Conservation (phyloP, 1,140 invertebrate species). For the Drosophila nigrodunni region DNA sequence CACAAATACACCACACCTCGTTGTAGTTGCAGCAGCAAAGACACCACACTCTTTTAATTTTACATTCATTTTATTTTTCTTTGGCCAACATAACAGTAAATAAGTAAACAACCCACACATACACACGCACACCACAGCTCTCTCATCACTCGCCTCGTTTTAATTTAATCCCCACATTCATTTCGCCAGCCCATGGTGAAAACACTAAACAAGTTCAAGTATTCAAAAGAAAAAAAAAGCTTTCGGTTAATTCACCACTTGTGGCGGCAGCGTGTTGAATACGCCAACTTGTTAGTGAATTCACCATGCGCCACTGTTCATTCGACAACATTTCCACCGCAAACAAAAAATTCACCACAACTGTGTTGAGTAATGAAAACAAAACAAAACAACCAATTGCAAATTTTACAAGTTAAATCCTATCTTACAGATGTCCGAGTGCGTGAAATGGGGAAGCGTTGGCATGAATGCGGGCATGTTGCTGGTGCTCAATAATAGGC, state of each 20-base stretch:
- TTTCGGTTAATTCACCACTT: too few relatives aligned
- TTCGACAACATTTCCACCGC: background rate
- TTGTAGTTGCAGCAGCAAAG: constrained; percentile 61
- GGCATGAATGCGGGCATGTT: constrained; percentile 88
- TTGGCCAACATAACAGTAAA: constrained; percentile 19
- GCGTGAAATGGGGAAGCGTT: constrained; percentile 88
- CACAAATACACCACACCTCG: constrained; percentile 31
- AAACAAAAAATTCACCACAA: background rate
- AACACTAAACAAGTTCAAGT: too few relatives aligned
- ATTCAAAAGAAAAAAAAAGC: too few relatives aligned
- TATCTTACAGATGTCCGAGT: constrained; percentile 88
- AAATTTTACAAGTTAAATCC: constrained; percentile 63
- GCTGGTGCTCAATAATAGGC: constrained; percentile 86
- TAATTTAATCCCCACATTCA: background rate
- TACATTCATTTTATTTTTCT: too few relatives aligned
- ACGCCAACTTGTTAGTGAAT: too few relatives aligned
- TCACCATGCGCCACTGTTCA: background rate
- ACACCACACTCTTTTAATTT: constrained; percentile 14
- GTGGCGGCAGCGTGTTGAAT: too few relatives aligned
- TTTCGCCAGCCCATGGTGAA: background rate
- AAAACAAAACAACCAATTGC: background rate
- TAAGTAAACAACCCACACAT: constrained; percentile 32
- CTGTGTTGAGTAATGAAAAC: constrained; percentile 1
- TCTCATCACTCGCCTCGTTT: background rate
- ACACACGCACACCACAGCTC: constrained; percentile 41